Conservation (phyloP, 2,797 vertebrate species). For the Microctenopoma lineatum region DNA sequence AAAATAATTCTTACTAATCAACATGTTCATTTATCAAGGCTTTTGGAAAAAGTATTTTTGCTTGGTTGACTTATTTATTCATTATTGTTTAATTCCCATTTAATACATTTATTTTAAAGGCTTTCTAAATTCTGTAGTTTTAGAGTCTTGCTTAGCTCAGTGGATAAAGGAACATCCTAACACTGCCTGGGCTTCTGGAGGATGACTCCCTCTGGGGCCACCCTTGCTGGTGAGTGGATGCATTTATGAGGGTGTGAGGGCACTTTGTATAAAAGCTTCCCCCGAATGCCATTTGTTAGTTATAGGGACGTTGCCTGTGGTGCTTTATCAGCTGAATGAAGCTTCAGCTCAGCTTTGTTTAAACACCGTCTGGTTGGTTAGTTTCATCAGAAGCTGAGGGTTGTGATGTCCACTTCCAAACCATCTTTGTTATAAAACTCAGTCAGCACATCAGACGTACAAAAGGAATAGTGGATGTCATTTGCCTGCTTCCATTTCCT, state of each 20-base stretch:
- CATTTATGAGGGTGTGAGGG: slow-evolving; percentile 18
- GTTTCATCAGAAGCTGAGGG: slow-evolving; percentile 7
- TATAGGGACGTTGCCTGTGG: not conserved
- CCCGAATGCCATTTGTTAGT: slow-evolving; percentile 28
- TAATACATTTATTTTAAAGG: not conserved
- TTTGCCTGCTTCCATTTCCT: not conserved
- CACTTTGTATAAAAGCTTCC: slow-evolving; percentile 47
- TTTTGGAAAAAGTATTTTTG: no score
- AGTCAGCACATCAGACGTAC: slow-evolving; percentile 20
- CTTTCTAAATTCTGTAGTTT: not conserved
- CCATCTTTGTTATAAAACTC: slow-evolving; percentile 14
- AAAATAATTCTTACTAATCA: not conserved
- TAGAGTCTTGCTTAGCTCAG: not conserved
- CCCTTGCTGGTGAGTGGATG: slow-evolving; percentile 20
- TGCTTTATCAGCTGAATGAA: slow-evolving; percentile 26
- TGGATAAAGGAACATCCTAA: slow-evolving; percentile 8
- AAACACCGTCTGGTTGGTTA: slow-evolving; percentile 26
- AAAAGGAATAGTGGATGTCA: not conserved
- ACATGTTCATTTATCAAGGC: not conserved
- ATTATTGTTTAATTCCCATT: not conserved
- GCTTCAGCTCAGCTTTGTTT: slow-evolving; percentile 17
- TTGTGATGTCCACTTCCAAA: slow-evolving; percentile 16
- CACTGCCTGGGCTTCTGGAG: not conserved
- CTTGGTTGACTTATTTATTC: no score
- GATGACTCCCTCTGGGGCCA: slow-evolving; percentile 16